Evolutionary conservation across 2,888 invertebrate genomes (phyloP), one percentile per base, ranked within the genome.

Genomic region (Poecilus cupreus): DNA sequence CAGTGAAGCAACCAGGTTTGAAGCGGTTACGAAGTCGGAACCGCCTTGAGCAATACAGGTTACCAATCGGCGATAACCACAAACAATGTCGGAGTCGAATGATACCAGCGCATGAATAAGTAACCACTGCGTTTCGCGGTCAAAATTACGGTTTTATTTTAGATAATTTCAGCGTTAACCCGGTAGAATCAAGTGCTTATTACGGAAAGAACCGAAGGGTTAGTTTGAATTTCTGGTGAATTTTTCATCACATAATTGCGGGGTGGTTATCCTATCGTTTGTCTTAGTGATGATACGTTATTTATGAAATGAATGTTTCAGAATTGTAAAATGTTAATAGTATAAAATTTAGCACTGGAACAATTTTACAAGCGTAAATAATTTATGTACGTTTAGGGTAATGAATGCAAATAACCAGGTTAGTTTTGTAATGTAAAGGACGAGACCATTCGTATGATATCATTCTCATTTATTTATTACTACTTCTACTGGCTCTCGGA

Each of bases 311-410:
- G 43, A 43, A 43, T 43, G 43, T 43, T 24, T n/a, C 60, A 6
- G 60, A 24, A 32, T 13, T 60, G 60, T 60, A 60, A 60, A 60
- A 60, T 54, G 54, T 54, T 54, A 54, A 54, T 60, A 60, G 24
- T 60, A 60, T 60, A 60, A 60, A 60, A 60, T 60, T 60, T 60
- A 60, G 60, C 26, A 60, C 22, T 60, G 60, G 22, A 57, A 60
- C 60, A 60, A 60, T 60, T 60, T 60, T 60, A 60, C 60, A 60
- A 60, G 60, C 60, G 26, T 60, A 60, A 60, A 60, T 60, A 60
- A 60, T 60, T 60, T 24, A 60, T 24, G 24, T 60, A 13, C 26
- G 60, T 26, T 60, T 60, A 60, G 8, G 60, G 22, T 60, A 60
- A 60, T 60, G 26, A 22, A 60, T 60, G 60, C 60, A 60, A 60